Evolutionary conservation across 1,140 invertebrate genomes (phyloP), one percentile per base, ranked within the genome.

Genomic region (Anastatus disparis): DNA sequence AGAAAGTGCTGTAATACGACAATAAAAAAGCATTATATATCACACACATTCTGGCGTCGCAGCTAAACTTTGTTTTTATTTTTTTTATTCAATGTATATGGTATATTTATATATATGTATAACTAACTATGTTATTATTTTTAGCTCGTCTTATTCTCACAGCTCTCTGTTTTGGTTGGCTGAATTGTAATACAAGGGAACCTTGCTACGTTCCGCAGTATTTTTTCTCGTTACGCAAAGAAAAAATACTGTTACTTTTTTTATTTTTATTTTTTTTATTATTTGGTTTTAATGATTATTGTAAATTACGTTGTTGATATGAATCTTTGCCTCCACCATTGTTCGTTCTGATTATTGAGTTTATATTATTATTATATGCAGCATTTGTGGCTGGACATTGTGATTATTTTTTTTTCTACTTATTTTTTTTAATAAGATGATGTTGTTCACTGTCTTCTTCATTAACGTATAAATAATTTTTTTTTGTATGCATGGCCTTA

Each of bases 141-240:
- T 84, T 86, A 85, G 85, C 84, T 86, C 83, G 80, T 83, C 68
- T 64, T 17, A n/a, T n/a, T n/a, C n/a, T 70, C 83, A 86, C 83
- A 82, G 85, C 84, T 85, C 82, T n/a, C n/a, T n/a, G n/a, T n/a
- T 85, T 82, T 85, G 82, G 82, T 85, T 85, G 83, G 83, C 85
- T 85, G 85, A 84, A 86, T 83, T 86, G 85, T 85, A 31, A n/a
- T 85, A 85, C 81, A 86, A 86, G 82, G 84, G 85, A 86, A 86
- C 84, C 85, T 85, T 85, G 81, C 79, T 85, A 86, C 84, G 83
- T 86, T 86, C 85, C 85, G 77, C 84, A 85, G 83, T n/a, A n/a
- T n/a, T n/a, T n/a, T n/a, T n/a, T n/a, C n/a, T 86, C 83, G 82
- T 84, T n/a, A n/a, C 85, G 79, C 84, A 85, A 81, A 81, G 80